Conservation (phyloP, 2,888 invertebrate genomes). For the Drosophila yooni region DNA sequence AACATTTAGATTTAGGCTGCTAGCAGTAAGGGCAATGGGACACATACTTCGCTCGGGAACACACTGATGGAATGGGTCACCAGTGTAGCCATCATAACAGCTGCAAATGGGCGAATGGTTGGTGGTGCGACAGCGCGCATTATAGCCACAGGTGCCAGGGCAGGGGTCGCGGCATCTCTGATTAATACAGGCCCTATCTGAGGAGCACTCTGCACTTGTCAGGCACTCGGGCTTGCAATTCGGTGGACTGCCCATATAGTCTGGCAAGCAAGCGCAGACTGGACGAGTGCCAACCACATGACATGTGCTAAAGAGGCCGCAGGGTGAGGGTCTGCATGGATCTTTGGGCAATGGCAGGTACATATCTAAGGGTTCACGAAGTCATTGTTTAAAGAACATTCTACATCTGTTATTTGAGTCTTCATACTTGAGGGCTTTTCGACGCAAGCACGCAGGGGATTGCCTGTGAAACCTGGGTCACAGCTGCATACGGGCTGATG, state of each 20-base stretch:
- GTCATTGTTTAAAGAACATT: slow-evolving; percentile 1
- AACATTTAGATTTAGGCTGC: slow-evolving; percentile 5
- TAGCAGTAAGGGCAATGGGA: not conserved
- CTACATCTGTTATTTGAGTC: not conserved
- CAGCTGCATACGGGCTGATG: slow-evolving; percentile 93
- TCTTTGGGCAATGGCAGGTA: slow-evolving; percentile 82
- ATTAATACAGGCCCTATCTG: slow-evolving; percentile 90
- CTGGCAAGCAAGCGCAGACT: slow-evolving; percentile 90
- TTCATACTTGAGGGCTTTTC: slow-evolving; percentile 85
- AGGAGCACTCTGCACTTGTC: slow-evolving; percentile 90
- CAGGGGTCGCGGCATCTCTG: slow-evolving; percentile 92
- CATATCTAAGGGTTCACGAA: slow-evolving; percentile 68
- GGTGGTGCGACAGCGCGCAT: slow-evolving; percentile 90
- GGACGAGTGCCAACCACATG: slow-evolving; percentile 87
- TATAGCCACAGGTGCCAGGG: slow-evolving; percentile 90
- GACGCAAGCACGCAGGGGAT: slow-evolving; percentile 91
- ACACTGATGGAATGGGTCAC: slow-evolving; percentile 92
- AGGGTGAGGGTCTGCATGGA: slow-evolving; percentile 86
- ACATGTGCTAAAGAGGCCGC: slow-evolving; percentile 86
- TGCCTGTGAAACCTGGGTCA: slow-evolving; percentile 90
- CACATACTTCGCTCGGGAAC: slow-evolving; percentile 85
- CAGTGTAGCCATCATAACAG: slow-evolving; percentile 88
- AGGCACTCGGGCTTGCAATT: slow-evolving; percentile 92
- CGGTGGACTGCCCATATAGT: slow-evolving; percentile 90
- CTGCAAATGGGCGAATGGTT: slow-evolving; percentile 92